phyloP scores from a whole-genome alignment of 2,888 invertebrate genomes.

The Pseudococcus longispinus region DNA sequence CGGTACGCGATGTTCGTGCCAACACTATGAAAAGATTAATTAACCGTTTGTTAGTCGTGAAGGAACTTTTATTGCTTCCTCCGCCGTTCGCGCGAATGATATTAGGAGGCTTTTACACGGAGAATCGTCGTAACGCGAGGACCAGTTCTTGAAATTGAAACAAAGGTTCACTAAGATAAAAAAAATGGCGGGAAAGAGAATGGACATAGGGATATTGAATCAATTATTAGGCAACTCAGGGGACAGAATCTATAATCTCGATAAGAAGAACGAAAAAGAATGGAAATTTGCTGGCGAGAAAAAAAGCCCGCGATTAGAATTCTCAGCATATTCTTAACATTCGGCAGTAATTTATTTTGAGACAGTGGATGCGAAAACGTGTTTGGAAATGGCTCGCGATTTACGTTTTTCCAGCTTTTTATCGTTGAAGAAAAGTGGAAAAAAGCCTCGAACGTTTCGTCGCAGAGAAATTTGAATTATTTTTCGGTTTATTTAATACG shows the following conservation, averaged over 20 bases:
- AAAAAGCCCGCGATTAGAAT: not conserved
- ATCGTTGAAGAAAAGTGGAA: not conserved
- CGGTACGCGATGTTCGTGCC: conserved; percentile 21
- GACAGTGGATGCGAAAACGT: not conserved
- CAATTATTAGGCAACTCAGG: not conserved
- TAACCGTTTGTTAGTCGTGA: conserved; percentile 33
- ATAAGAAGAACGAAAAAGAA: not conserved
- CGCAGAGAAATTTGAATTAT: not conserved
- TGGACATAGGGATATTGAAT: not conserved
- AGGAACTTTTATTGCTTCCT: conserved; percentile 39
- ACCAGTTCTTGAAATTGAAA: not conserved
- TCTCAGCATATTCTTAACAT: not conserved
- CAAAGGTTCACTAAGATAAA: too few relatives aligned
- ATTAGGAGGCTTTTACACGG: not conserved
- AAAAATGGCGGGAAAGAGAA: too few relatives aligned
- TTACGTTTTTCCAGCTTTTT: not conserved
- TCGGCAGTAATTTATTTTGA: not conserved
- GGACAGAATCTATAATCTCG: not conserved
- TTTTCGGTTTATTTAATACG: not conserved
- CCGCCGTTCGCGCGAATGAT: conserved; percentile 25
- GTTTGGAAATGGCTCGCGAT: not conserved
- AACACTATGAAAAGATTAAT: conserved; percentile 35
- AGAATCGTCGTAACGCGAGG: not conserved
- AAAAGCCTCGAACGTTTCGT: not conserved
- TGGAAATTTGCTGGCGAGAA: not conserved